Conservation (phyloP, 2,797 vertebrate genomes). For the Scolopax rusticola region DNA sequence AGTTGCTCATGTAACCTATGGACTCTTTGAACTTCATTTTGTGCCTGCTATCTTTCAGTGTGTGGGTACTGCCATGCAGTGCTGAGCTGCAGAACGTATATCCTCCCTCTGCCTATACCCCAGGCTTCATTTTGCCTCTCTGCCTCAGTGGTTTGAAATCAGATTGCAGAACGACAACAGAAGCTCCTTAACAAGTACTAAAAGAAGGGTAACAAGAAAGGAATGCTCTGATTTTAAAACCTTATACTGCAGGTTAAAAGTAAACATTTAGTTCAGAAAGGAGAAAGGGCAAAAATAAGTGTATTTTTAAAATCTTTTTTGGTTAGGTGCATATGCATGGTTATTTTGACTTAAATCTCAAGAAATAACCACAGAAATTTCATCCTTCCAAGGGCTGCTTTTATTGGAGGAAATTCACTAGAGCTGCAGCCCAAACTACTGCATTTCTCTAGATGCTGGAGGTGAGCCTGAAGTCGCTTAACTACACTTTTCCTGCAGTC, state of each 20-base stretch:
- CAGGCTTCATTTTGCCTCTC: neutral
- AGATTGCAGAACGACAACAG: neutral
- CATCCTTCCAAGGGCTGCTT: neutral
- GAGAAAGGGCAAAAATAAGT: neutral
- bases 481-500: neutral
- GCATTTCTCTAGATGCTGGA: neutral
- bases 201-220: neutral
- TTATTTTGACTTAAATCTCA: neutral
- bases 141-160: neutral
- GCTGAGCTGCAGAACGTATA: neutral
- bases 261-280: neutral
- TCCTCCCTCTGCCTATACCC: neutral
- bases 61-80: neutral
- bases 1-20: slow-evolving; percentile 59
- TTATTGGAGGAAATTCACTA: slow-evolving; percentile 3
- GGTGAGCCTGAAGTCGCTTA: neutral
- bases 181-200: neutral
- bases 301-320: neutral
- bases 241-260: neutral
- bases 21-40: slow-evolving; percentile 48
- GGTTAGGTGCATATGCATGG: neutral
- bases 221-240: neutral
- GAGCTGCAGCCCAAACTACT: neutral
- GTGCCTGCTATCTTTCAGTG: neutral
- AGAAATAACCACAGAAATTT: neutral